Percentiles rank a stretch among this genome's conserved stretches.
phyloP scores from a whole-genome alignment of 2,797 vertebrate species.

The Lithobates pipiens region DNA sequence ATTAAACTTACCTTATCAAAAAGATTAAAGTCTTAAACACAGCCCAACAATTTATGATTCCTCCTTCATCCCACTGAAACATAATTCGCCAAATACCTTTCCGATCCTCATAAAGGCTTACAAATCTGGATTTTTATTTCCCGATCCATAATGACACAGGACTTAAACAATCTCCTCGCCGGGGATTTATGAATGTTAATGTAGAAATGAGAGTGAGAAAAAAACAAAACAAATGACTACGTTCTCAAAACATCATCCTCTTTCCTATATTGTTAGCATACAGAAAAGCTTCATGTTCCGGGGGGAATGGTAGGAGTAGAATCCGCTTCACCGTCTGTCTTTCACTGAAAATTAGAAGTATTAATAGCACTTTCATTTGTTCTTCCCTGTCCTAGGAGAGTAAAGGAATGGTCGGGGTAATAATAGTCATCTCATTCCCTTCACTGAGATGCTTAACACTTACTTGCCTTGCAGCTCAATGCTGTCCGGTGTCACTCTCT shows the following conservation, averaged over 20 bases:
- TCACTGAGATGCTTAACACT: conserved; percentile 17
- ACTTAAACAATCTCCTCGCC: neutral
- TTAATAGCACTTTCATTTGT: conserved; percentile 43
- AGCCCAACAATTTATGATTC: too few relatives aligned
- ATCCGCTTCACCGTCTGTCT: neutral
- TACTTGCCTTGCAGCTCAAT: conserved; percentile 4
- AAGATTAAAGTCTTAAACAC: too few relatives aligned
- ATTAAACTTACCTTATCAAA: too few relatives aligned
- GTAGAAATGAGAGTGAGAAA: conserved; percentile 4
- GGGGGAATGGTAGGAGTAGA: neutral
- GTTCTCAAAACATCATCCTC: conserved; percentile 8
- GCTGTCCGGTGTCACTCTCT: conserved; percentile 1
- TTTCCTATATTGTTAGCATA: conserved; percentile 3
- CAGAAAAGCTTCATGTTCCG: neutral
- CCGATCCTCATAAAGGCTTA: neutral
- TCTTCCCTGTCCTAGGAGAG: conserved; percentile 12
- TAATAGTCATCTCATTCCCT: conserved; percentile 15
- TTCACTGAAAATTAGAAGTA: conserved; percentile 39
- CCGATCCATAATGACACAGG: neutral
- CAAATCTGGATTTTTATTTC: neutral
- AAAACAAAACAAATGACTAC: neutral
- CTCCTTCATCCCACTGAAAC: too few relatives aligned
- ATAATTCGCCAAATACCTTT: neutral
- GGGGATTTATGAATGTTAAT: neutral
- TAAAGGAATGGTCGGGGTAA: conserved; percentile 11